These are phyloP conservation scores for Folsomia candida DNA, from an alignment of 2,888 invertebrate species.

Conservation along the genomic window DNA sequence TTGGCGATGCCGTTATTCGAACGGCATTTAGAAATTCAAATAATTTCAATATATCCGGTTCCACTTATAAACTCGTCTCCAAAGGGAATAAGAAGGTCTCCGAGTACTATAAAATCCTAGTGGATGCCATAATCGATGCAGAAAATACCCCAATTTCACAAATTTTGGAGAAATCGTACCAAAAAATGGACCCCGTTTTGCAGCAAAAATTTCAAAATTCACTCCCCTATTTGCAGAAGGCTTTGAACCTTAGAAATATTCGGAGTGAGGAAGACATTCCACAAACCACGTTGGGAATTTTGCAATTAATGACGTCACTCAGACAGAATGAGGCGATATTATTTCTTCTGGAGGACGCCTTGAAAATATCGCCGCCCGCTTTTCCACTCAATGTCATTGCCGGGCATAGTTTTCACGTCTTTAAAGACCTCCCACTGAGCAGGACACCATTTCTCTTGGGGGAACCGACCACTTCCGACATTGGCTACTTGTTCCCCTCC, in stretches of 20 bases:
- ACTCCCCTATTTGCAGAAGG: slow-evolving; percentile 10
- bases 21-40: slow-evolving; percentile 29
- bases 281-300: slow-evolving; percentile 15
- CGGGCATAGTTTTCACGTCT: slow-evolving; percentile 29
- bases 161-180: slow-evolving; percentile 1
- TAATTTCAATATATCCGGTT: slow-evolving; percentile 21
- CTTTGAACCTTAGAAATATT: slow-evolving; percentile 19
- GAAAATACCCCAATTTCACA: slow-evolving; percentile 26
- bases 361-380: slow-evolving; percentile 17
- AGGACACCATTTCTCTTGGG: slow-evolving; percentile 21
- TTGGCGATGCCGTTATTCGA: slow-evolving; percentile 36
- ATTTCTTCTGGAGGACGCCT: slow-evolving; percentile 16
- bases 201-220: slow-evolving; percentile 12
- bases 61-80: slow-evolving; percentile 6
- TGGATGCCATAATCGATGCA: slow-evolving; percentile 19
- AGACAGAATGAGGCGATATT: slow-evolving; percentile 29
- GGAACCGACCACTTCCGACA: slow-evolving; percentile 21
- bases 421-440: slow-evolving; percentile 17
- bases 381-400: slow-evolving; percentile 18
- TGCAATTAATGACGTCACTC: slow-evolving; percentile 15
- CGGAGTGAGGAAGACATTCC: slow-evolving; percentile 22
- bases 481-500: slow-evolving; percentile 29
- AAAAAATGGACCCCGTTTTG: slow-evolving; percentile 5
- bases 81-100: slow-evolving; percentile 17
- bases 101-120: no score